Evolutionary conservation across 2,113 vertebrate genomes (phyloP), one percentile per base, ranked within the genome.

Genomic region (Romanogobio albipinnatus): DNA sequence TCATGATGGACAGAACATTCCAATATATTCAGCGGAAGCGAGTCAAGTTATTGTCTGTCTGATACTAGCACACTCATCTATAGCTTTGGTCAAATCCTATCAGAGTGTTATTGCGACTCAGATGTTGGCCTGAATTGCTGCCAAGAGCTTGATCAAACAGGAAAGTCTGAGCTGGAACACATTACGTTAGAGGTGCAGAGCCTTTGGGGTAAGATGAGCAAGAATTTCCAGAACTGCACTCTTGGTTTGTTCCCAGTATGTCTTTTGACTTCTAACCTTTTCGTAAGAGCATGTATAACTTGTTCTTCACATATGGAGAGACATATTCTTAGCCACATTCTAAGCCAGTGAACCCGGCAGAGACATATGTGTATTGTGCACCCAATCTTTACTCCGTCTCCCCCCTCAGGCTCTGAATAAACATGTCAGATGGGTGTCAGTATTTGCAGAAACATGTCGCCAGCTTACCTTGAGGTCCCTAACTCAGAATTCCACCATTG

Each of bases 391-490:
- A 15, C 78, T 47, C 6, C 29, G 14, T 76, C 45, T 53, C 47
- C 26, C 56, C 76, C 61, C 62, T 75, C 19, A 61, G n/a, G 71
- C 51, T 53, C 58, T 47, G 79, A 62, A 68, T 62, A 85, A 87
- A 87, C 39, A 82, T 71, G 4, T 75, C 59, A 74, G 80, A 19
- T 77, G 64, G 68, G 80, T 85, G 87, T 77, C 74, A 83, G 58
- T 71, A 66, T 85, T 87, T 83, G 74, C 47, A 64, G 22, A 62
- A 74, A 39, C 49, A 7, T 81, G 68, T 62, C 26, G 15, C 47
- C 33, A 74, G 43, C 33, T 81, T 81, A 36, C 33, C 29, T 66
- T 22, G 22, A 74, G 56, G 15, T 59, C n/a, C 29, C 64, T 58
- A 51, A 75, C 39, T 79, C 17, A 78, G 29, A 49, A 61, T 66